phyloP scores from a whole-genome alignment of 92 coral and sea anemone genomes.

The Siderastrea siderea region DNA sequence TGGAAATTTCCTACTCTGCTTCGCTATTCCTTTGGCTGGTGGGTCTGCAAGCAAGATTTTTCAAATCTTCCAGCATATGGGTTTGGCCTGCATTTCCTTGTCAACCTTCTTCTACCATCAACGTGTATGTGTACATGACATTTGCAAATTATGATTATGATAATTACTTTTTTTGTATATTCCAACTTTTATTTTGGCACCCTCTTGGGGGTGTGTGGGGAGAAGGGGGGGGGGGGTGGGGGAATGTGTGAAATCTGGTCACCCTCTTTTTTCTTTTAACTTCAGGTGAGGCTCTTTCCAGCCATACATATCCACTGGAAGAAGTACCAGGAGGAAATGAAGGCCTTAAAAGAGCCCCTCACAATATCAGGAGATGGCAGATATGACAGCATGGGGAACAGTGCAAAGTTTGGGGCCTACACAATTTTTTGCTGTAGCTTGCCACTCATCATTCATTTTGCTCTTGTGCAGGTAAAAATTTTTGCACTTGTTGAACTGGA shows the following conservation, averaged over 20 bases:
- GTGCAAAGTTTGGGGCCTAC: constrained; percentile 21
- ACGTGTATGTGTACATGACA: constrained; percentile 33
- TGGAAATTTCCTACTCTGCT: constrained; percentile 70
- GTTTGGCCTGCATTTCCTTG: constrained; percentile 58
- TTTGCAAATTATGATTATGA: no score
- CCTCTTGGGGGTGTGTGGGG: no score
- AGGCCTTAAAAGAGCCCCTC: constrained; percentile 16
- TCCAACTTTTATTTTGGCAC: no score
- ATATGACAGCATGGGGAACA: constrained; percentile 61
- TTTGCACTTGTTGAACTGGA: no score
- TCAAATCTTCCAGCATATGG: constrained; percentile 60
- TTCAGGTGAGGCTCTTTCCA: constrained; percentile 39
- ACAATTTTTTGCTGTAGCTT: constrained; percentile 29
- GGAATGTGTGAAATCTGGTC: no score
- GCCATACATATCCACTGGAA: constrained; percentile 47
- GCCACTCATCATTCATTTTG: constrained; percentile 40
- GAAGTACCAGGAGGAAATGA: constrained; percentile 25
- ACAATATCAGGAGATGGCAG: constrained; percentile 51
- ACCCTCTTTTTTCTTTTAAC: neutral
- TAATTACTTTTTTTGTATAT: no score
- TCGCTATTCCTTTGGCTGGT: no score
- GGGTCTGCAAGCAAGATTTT: constrained; percentile 61
- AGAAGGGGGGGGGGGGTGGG: no score
- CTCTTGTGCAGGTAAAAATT: constrained; percentile 11
- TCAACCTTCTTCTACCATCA: constrained; percentile 59